Percentiles rank a stretch among this genome's conserved stretches.
Evolutionary conservation across 2,113 vertebrate species (phyloP).

Genomic region (Gymnorhina tibicen): DNA sequence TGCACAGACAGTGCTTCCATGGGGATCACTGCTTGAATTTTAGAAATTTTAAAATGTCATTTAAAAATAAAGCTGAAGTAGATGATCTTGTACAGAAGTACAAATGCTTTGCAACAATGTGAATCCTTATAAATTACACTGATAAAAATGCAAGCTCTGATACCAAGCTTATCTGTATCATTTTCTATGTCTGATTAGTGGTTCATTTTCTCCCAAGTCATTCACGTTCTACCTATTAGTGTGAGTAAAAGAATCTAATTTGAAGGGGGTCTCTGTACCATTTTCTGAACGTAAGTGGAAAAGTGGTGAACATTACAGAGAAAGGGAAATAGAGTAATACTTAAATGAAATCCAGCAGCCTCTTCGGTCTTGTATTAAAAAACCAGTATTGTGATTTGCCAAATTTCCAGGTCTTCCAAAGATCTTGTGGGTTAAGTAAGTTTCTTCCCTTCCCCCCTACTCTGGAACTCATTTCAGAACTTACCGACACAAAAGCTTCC

Average conservation of each 20-base stretch:
- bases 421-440: not conserved
- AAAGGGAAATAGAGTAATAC: not conserved
- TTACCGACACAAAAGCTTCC: slow-evolving; percentile 88
- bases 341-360: not conserved
- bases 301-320: not conserved
- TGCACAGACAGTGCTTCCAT: not conserved
- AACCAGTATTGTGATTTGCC: not conserved
- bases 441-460: not conserved
- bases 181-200: not conserved
- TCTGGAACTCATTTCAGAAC: slow-evolving; percentile 30
- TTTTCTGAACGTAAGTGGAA: not conserved
- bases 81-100: not conserved
- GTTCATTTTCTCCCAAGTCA: not conserved
- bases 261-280: not conserved
- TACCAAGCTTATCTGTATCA: not conserved
- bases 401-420: not conserved
- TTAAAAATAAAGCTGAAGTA: slow-evolving; percentile 2
- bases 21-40: not conserved
- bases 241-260: not conserved
- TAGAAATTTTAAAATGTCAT: not conserved
- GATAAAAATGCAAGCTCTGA: not conserved
- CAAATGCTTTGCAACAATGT: not conserved
- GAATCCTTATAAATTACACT: not conserved
- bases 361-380: not conserved
- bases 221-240: not conserved